Base-by-base conservation (phyloP, 2,888 invertebrate species). In the Agriopis marginaria region DNA sequence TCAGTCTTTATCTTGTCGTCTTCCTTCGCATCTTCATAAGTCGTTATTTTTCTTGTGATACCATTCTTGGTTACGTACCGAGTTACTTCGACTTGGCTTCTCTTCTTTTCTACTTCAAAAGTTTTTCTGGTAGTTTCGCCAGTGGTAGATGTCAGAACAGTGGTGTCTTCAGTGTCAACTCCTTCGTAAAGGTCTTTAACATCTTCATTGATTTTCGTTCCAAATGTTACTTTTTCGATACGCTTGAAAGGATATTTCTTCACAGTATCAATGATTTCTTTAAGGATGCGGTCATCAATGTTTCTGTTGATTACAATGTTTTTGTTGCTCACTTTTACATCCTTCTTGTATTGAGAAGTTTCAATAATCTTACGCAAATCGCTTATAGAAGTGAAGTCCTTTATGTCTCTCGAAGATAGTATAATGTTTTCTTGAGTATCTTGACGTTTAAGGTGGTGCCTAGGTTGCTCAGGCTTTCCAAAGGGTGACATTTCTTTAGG, bases 171-270 rank as follows among this genome's bases (percentile, higher is more conserved):
- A 49, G 90, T 86, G 71, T 94, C 94, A 47, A 90, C 77, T 23
- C 94, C 93, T 84, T 94, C 94, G 63, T 93, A 93, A 12, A 94
- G 83, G 79, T 94, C 95, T 85, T 95, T 96, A 14, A 96, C 95
- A 77, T 95, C 95, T 78, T 95, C 92, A 73, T 95, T 95, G 72
- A 95, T 91, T 86, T 94, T 95, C 63, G 94, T 92, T 58, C 95
- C 94, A 76, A 94, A 93, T 8, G 95, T 92, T 51, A 95, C 95
- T 79, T 94, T 95, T 74, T 91, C 92, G 72, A 92, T 95, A 77
- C 91, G 88, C 72, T 94, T 94, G 73, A 94, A 94, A 39, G 94
- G 94, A 82, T 94, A 94, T 71, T 93, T 94, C 75, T 92, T 93
- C 14, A 94, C 94, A 3, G 94, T 93, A 50, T 94, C 94, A 66